Evolutionary conservation across 1,140 invertebrate genomes (phyloP), one percentile per base, ranked within the genome.

Genomic region (Euschistus heros): DNA sequence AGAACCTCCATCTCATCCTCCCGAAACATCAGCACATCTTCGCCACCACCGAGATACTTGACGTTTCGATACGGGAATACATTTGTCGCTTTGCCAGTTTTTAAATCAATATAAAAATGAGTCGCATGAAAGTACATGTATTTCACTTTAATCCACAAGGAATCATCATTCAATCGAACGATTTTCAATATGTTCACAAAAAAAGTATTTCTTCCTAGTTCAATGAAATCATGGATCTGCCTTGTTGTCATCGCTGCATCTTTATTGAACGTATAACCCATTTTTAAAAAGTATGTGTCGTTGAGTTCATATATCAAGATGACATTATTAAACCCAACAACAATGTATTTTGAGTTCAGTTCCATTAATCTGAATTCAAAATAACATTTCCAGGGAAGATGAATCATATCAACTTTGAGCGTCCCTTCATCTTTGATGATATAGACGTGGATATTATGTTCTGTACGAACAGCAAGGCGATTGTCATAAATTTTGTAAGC

Each of bases 1-100:
- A 50, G 47, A 50, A 50, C 47, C 22, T 50, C 47, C n/a, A 20
- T 22, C 47, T 50, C 47, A 50, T 50, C 47, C 22, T 50, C 47
- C 5, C 47, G n/a, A n/a, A 50, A 50, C 47, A 50, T 50, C n/a
- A 50, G 47, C n/a, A 50, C 47, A 50, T 50, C 47, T 22, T 50
- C 47, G 7, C 47, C 47, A 20, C 47, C 47, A 6, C 47, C n/a
- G 5, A 50, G 22, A 18, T 50, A 50, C 10, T 50, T 50, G 17
- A 50, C 47, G 22, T 50, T 50, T 22, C 47, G n/a, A 22, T 20
- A 50, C 5, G n/a, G 47, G n/a, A 50, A 50, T 7, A 50, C n/a
- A 18, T 50, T 50, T 6, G 47, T 50, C 5, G 47, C 47, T 22
- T 50, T 50, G 10, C 47, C 47, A 10, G 47, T 20, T 20, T 50